phyloP scores from a whole-genome alignment of 2,888 invertebrate genomes.

The Norana najaformis region DNA sequence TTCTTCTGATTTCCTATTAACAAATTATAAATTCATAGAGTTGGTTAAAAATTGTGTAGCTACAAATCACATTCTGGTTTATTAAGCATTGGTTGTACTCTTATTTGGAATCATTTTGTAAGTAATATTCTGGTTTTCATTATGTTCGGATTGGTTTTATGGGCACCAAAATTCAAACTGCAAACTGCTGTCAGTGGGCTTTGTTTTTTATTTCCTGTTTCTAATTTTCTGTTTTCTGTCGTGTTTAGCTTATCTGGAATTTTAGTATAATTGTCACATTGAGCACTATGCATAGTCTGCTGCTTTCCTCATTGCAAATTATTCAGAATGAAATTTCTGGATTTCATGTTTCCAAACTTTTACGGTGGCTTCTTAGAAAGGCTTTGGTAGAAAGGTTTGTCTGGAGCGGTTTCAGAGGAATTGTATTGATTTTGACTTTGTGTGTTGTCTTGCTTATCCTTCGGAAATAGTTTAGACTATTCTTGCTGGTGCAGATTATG shows the following conservation, averaged over 20 bases:
- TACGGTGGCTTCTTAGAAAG: too few species aligned
- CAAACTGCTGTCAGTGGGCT: not conserved
- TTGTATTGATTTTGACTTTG: not conserved
- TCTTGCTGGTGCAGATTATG: slow-evolving; percentile 10
- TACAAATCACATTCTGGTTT: too few species aligned
- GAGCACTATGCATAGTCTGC: too few species aligned
- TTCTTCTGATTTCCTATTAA: too few species aligned
- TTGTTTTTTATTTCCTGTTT: not conserved
- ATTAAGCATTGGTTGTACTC: not conserved
- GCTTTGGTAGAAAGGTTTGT: not conserved
- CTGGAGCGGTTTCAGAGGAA: not conserved
- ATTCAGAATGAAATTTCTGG: not conserved
- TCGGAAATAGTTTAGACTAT: not conserved
- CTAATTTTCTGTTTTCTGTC: not conserved
- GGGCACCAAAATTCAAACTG: not conserved
- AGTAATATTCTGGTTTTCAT: not conserved
- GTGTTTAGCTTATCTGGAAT: not conserved
- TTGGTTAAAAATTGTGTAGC: not conserved
- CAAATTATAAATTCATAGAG: not conserved
- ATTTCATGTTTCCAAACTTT: too few species aligned
- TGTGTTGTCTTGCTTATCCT: not conserved
- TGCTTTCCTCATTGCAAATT: not conserved
- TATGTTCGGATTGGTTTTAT: not conserved
- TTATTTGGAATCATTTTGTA: not conserved
- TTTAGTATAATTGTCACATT: not conserved